These are phyloP conservation scores for Limnephilus marmoratus DNA, from an alignment of 2,888 invertebrate genomes.

Conservation along the genomic window DNA sequence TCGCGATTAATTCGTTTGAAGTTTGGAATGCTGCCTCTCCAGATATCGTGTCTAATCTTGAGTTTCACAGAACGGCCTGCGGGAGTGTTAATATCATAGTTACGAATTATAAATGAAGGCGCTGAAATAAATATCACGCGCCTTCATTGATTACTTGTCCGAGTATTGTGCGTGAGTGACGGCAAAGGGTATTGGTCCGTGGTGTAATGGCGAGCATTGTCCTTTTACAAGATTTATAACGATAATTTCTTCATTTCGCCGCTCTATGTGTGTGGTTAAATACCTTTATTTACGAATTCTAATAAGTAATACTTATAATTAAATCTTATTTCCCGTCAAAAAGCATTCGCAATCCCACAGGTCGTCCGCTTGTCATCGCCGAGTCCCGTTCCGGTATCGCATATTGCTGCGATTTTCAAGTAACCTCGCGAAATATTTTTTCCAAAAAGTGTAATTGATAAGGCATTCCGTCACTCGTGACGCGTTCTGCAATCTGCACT, in stretches of 20 bases:
- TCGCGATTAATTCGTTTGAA: conserved; percentile 56
- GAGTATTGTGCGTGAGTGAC: conserved; percentile 60
- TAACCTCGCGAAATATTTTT: conserved; percentile 46
- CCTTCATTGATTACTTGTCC: conserved; percentile 61
- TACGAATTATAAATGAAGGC: conserved; percentile 37
- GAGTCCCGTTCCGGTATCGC: conserved; percentile 54
- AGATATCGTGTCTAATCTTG: conserved; percentile 46
- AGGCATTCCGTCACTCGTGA: conserved; percentile 31
- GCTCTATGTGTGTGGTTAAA: background rate
- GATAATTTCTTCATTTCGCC: conserved; percentile 24
- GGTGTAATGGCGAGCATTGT: conserved; percentile 64
- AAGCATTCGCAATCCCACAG: conserved; percentile 42
- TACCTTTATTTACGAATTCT: background rate
- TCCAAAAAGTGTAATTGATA: conserved; percentile 24
- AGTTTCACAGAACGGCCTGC: conserved; percentile 17
- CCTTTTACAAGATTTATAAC: conserved; percentile 51
- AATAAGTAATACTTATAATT: background rate
- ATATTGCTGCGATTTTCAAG: conserved; percentile 45
- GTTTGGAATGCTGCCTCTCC: conserved; percentile 48
- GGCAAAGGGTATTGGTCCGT: conserved; percentile 60
- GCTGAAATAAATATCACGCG: conserved; percentile 48
- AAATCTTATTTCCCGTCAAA: background rate
- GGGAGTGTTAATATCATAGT: conserved; percentile 16
- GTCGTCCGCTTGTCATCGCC: conserved; percentile 52
- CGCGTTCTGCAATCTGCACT: conserved; percentile 9